Conservation (phyloP, 2,797 vertebrate genomes). For the Melanogrammus aeglefinus region DNA sequence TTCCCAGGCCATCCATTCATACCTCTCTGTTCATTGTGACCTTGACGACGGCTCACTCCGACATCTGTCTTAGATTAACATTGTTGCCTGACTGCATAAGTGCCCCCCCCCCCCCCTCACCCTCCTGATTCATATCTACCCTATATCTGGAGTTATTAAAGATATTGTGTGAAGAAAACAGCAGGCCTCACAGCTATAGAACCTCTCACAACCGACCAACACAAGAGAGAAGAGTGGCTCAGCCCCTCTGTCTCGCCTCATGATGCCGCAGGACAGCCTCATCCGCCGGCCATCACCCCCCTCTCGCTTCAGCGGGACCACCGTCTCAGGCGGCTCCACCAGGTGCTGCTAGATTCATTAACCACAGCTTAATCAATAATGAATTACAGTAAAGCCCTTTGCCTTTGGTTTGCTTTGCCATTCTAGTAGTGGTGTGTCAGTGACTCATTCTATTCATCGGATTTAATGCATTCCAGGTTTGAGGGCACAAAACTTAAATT, state of each 20-base stretch:
- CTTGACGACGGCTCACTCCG: conserved; percentile 30
- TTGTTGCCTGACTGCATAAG: conserved; percentile 31
- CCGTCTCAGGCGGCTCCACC: conserved; percentile 55
- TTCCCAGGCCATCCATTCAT: conserved; percentile 36
- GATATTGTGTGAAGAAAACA: background rate
- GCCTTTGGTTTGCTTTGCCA: conserved; percentile 20
- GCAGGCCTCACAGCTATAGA: background rate
- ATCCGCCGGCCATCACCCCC: background rate
- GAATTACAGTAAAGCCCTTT: conserved; percentile 40
- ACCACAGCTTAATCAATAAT: conserved; percentile 60
- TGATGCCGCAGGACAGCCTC: background rate
- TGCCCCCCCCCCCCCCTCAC: conserved; percentile 17
- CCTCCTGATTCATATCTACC: background rate
- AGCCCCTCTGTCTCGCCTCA: background rate
- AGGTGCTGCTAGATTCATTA: conserved; percentile 64
- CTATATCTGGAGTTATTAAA: conserved; percentile 21
- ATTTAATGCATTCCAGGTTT: conserved; percentile 21
- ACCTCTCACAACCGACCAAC: background rate
- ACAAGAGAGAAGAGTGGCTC: background rate
- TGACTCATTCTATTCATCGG: conserved; percentile 26
- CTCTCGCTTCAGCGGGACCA: conserved; percentile 47
- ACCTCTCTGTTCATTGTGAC: conserved; percentile 34
- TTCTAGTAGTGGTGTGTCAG: conserved; percentile 13
- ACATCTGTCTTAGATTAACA: conserved; percentile 64
- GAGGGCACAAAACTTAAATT: conserved; percentile 24